Base-by-base conservation (phyloP, 2,113 vertebrate genomes). In the Coptodon rendalli region DNA sequence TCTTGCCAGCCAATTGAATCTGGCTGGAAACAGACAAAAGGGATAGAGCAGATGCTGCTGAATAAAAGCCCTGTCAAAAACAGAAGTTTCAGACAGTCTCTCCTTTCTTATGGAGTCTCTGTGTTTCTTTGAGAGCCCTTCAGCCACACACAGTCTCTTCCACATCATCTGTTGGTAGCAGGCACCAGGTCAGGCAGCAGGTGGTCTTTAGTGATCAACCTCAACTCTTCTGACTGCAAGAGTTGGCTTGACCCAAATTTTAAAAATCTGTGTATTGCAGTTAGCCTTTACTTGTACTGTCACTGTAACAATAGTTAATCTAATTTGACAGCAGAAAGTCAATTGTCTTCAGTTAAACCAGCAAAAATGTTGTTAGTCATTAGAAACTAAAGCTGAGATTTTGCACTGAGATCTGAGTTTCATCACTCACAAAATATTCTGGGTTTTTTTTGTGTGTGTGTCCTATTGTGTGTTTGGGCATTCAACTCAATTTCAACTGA, bases 121-220 rank as follows among this genome's bases (percentile, higher is more conserved):
- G 81, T 38, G 86, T 68, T 80, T 52, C 34, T 82, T 83, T 54
- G 86, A 93, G 89, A 92, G 90, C 91, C 90, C 91, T 94, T 84
- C 68, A 91, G 90, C 88, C 61, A 81, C 68, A 53, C 90, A 53
- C 89, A 54, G 86, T 79, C 91, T 87, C 87, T 85, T 91, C 87
- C 82, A 86, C 92, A 27, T 95, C 91, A 94, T 96, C 93, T 95
- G 94, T 89, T 87, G 66, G 80, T 91, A 89, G 92, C 91, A 94
- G 90, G 91, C 87, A 38, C 83, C 81, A 92, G 91, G 89, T 90
- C 90, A 48, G 86, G 86, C 87, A 71, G 93, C 93, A 91, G 93
- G 93, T 95, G 93, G 91, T 93, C 92, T 50, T 53, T 68, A 68
- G 86, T 88, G 89, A 86, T 84, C 85, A 66, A 50, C 81, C 86